A percentile compares a stretch with the other conserved stretches of the same genome.
These are phyloP conservation scores for Uria lomvia DNA, from an alignment of 2,113 vertebrate genomes.

Conservation along the genomic window DNA sequence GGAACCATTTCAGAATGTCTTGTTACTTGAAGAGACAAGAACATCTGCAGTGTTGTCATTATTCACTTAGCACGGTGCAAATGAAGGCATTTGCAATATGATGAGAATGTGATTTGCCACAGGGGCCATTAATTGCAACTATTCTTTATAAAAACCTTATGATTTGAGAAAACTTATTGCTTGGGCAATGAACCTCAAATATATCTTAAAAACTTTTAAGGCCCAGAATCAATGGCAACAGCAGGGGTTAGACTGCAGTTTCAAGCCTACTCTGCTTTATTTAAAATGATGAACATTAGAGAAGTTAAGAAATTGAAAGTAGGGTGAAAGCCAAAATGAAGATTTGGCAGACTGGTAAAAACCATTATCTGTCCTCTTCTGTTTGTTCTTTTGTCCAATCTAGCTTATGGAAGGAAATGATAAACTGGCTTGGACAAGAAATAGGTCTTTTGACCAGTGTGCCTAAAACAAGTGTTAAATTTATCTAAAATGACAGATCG, in stretches of 20 bases:
- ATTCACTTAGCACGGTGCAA: neutral
- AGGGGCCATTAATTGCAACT: neutral
- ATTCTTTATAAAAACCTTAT: neutral
- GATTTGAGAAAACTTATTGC: neutral
- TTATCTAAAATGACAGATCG: neutral
- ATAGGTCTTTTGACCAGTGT: neutral
- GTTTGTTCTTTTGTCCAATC: neutral
- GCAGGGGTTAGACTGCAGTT: neutral
- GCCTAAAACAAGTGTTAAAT: neutral
- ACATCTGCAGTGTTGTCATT: neutral
- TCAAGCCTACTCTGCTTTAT: neutral
- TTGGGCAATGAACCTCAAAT: neutral
- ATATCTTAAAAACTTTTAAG: neutral
- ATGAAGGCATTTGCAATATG: neutral
- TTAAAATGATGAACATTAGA: neutral
- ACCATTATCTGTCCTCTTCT: neutral
- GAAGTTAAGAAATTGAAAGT: neutral
- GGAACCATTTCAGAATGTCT: neutral
- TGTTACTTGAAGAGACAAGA: neutral
- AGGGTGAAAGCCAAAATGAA: neutral
- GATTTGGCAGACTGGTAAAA: neutral
- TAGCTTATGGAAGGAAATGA: neutral
- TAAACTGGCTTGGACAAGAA: neutral
- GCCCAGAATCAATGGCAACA: neutral
- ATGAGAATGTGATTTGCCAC: neutral